Conservation (phyloP, 2,888 invertebrate species). For the Polyommatus icarus region DNA sequence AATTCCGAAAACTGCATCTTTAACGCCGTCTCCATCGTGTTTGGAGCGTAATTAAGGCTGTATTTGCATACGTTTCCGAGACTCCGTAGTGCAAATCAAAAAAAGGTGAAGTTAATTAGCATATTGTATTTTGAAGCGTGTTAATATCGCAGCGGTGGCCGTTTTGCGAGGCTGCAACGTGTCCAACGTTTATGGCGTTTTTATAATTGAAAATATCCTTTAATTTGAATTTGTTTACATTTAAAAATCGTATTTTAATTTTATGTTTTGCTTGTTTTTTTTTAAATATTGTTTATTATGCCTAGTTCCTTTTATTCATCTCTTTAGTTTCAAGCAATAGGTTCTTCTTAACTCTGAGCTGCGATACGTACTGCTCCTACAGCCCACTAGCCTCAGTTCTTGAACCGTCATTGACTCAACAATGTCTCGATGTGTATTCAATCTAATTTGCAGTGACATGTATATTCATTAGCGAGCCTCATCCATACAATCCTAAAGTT, state of each 20-base stretch:
- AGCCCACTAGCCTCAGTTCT: not conserved
- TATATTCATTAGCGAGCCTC: conserved; percentile 42
- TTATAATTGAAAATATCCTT: conserved; percentile 22
- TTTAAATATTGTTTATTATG: not conserved
- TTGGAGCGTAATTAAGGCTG: conserved; percentile 74
- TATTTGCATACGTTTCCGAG: conserved; percentile 76
- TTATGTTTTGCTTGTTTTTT: not conserved
- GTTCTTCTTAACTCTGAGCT: not conserved
- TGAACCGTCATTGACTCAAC: not conserved
- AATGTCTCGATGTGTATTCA: not conserved
- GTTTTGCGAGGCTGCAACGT: conserved; percentile 59
- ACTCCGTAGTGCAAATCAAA: conserved; percentile 72
- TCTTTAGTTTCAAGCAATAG: not conserved
- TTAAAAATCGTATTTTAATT: not conserved
- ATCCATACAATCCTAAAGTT: conserved; percentile 61
- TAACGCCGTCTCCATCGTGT: conserved; percentile 75
- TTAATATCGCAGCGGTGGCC: conserved; percentile 73
- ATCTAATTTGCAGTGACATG: conserved; percentile 10
- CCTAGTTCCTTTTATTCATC: not conserved
- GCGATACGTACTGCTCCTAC: not conserved
- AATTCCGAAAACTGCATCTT: conserved; percentile 75
- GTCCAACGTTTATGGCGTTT: conserved; percentile 35
- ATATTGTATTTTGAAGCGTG: conserved; percentile 78
- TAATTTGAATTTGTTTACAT: conserved; percentile 23
- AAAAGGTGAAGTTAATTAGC: conserved; percentile 76